These are phyloP conservation scores for Diaphora mendica DNA, from an alignment of 2,888 invertebrate species.

Conservation along the genomic window DNA sequence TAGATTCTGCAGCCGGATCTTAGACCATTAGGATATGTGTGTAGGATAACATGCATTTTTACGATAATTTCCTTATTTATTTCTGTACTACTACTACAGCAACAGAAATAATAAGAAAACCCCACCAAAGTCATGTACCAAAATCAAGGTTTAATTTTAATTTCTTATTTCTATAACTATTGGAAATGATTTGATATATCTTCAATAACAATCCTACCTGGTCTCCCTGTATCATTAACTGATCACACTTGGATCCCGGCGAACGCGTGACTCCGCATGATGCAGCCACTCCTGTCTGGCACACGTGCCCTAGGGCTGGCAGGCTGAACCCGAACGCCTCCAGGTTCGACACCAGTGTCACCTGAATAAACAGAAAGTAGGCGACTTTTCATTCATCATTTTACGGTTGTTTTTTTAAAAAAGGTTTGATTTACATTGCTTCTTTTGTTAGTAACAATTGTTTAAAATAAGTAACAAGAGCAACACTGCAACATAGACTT, in stretches of 20 bases:
- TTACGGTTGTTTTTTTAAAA: background rate
- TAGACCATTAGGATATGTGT: no score
- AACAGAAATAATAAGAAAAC: no score
- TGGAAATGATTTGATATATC: background rate
- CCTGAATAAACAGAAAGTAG: slow-evolving; percentile 73
- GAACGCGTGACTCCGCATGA: slow-evolving; percentile 92
- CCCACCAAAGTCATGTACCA: no score
- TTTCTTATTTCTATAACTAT: background rate
- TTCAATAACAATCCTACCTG: slow-evolving; percentile 85
- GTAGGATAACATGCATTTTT: no score
- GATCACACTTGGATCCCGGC: slow-evolving; percentile 90
- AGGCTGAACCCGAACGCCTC: slow-evolving; percentile 94
- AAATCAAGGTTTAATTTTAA: background rate
- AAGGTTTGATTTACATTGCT: background rate
- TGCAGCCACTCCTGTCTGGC: slow-evolving; percentile 95
- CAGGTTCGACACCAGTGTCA: slow-evolving; percentile 95
- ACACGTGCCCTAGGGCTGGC: slow-evolving; percentile 91
- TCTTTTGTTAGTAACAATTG: no score
- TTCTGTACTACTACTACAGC: no score
- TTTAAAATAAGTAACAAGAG: no score
- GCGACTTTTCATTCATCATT: background rate
- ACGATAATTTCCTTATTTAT: no score
- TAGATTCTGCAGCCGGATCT: no score
- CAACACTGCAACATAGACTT: no score
- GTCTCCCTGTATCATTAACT: slow-evolving; percentile 96